A percentile compares a stretch with the other conserved stretches of the same genome.
phyloP scores from a whole-genome alignment of 2,797 vertebrate species.

The Carapus acus region DNA sequence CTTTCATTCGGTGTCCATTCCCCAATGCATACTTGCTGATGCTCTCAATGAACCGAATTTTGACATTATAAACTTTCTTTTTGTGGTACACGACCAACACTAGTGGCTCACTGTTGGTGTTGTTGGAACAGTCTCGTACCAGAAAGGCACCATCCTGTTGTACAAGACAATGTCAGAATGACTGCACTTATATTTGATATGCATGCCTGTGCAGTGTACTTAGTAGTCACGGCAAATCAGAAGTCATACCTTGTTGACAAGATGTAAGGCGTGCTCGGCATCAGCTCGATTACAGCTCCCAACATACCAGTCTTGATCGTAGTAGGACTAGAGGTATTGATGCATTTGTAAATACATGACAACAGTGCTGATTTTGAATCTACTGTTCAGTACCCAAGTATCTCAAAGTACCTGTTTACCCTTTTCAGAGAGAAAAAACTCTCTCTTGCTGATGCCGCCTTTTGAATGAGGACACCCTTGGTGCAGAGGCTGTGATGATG shows the following conservation, averaged over 20 bases:
- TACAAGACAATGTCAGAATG: neutral
- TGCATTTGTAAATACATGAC: too few species aligned
- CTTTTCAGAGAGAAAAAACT: conserved; percentile 47
- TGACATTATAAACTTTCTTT: conserved; percentile 86
- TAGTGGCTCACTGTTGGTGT: conserved; percentile 74
- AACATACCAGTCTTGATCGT: conserved; percentile 77
- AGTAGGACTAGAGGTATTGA: conserved; percentile 41
- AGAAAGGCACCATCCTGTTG: conserved; percentile 84
- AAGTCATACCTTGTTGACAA: conserved; percentile 73
- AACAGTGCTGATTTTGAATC: neutral
- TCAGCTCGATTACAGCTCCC: conserved; percentile 72
- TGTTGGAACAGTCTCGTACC: conserved; percentile 81
- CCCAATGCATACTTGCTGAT: conserved; percentile 77
- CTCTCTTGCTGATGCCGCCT: conserved; percentile 52
- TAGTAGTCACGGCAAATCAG: neutral
- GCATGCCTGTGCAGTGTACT: neutral
- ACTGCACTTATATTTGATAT: neutral
- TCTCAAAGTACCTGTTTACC: conserved; percentile 50
- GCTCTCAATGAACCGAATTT: conserved; percentile 79
- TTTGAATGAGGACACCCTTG: conserved; percentile 67
- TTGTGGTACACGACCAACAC: conserved; percentile 80
- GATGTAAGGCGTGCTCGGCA: conserved; percentile 78
- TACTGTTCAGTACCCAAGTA: neutral
- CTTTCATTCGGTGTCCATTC: conserved; percentile 75
- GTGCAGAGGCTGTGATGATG: conserved; percentile 34